phyloP scores from a whole-genome alignment of 2,797 vertebrate species.

The Prunella strophiata region DNA sequence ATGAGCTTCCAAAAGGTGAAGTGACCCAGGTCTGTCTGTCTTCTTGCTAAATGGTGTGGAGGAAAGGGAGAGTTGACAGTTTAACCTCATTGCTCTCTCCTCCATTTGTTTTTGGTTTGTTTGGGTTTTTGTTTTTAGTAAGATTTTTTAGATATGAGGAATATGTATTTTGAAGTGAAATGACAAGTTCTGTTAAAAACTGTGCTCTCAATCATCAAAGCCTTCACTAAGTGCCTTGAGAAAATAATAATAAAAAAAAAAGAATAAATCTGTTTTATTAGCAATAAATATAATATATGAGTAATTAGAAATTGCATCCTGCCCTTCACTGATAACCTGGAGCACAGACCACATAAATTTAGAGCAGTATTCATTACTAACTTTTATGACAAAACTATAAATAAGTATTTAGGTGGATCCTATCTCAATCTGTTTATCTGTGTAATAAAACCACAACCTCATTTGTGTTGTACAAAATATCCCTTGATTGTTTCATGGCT shows the following conservation, averaged over 20 bases:
- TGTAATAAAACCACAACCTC: background rate
- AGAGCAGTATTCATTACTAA: background rate
- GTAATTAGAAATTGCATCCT: conserved; percentile 14
- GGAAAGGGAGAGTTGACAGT: background rate
- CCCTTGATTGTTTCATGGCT: background rate
- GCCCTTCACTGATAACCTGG: background rate
- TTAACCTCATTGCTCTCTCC: background rate
- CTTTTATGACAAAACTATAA: conserved; percentile 18
- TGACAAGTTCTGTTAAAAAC: background rate
- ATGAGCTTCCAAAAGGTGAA: background rate
- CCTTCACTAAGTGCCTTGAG: background rate
- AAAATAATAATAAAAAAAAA: background rate
- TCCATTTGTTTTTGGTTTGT: background rate
- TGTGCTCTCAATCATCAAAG: background rate
- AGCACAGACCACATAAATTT: background rate
- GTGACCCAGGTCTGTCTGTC: background rate
- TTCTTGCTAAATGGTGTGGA: background rate
- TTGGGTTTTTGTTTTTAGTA: background rate
- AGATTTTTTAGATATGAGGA: background rate
- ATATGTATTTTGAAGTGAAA: background rate
- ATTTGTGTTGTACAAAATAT: background rate
- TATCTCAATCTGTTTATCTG: background rate
- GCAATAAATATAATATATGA: background rate
- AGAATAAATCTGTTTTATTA: background rate
- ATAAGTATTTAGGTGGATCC: conserved; percentile 6